These are phyloP conservation scores for Sinohyriopsis cumingii DNA, from an alignment of 2,888 invertebrate genomes.

Conservation along the genomic window DNA sequence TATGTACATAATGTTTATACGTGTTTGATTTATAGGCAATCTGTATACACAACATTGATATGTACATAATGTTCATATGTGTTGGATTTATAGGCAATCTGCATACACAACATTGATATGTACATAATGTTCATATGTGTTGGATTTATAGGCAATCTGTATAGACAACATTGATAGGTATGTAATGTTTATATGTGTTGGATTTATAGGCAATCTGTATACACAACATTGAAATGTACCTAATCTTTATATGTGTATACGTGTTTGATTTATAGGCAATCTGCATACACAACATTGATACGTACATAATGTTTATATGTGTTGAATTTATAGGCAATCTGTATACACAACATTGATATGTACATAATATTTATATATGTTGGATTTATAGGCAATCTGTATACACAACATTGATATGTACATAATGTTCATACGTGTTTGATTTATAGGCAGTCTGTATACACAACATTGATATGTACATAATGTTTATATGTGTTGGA, in stretches of 20 bases:
- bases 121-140: neutral
- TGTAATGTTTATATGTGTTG: neutral
- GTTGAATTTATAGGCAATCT: constrained; percentile 68
- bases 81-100: constrained; percentile 68
- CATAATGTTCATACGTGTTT: neutral
- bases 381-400: constrained; percentile 69
- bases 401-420: neutral
- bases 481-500: neutral
- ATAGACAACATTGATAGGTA: neutral
- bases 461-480: neutral
- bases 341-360: neutral
- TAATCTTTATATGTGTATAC: too few species aligned
- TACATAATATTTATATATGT: neutral
- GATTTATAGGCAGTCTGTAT: constrained; percentile 60
- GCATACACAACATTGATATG: neutral
- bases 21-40: constrained; percentile 67
- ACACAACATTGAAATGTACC: neutral
- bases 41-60: neutral
- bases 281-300: neutral
- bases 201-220: constrained; percentile 70
- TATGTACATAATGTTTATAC: neutral
- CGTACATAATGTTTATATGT: neutral
- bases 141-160: constrained; percentile 69
- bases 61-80: neutral
- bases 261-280: constrained; percentile 67